Evolutionary conservation across 2,113 vertebrate species (phyloP), one percentile per base, ranked within the genome.

Genomic region (Artemisiospiza belli): DNA sequence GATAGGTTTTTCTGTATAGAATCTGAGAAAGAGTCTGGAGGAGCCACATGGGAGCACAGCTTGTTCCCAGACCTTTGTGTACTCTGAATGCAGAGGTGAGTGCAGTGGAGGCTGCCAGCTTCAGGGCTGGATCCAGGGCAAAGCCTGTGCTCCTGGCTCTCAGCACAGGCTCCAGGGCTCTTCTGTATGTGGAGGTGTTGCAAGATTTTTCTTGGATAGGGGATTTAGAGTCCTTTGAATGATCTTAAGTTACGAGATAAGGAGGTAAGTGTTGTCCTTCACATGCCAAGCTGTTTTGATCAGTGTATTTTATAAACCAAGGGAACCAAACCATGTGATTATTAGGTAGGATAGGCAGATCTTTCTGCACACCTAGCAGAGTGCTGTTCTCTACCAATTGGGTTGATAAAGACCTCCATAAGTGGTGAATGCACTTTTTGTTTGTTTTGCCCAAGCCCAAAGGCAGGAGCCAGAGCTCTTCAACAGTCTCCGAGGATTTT

Each of bases 391-490:
- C 30, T 87, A 28, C 27, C 66, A 57, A 66, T 66, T 30, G 6
- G 3, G 28, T 57, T 88, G 89, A 55, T 83, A 35, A 92, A 58
- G 61, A 44, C 24, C 43, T 87, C 13, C 5, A 4, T 27, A 13
- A 90, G 47, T 68, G 28, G 39, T 89, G 19, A 90, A 47, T 85
- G 59, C 33, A 31, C 20, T 39, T 61, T 90, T 41, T 84, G 64
- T 39, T 52, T 41, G 61, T 75, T 78, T 78, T 94, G 35, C 49
- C 51, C 39, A 46, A 84, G 51, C 49, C 84, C 87, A 72, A 89
- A 92, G 92, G 75, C 75, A 96, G 66, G 54, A 83, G 61, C 17
- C 18, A 55, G 46, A 83, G 41, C 67, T 92, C 86, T 78, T 87
- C 87, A 74, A 73, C 80, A 15, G 46, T 93, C 81, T 94, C 28